Evolutionary conservation across 2,797 vertebrate genomes (phyloP).

Genomic region (Mergus octosetaceus): DNA sequence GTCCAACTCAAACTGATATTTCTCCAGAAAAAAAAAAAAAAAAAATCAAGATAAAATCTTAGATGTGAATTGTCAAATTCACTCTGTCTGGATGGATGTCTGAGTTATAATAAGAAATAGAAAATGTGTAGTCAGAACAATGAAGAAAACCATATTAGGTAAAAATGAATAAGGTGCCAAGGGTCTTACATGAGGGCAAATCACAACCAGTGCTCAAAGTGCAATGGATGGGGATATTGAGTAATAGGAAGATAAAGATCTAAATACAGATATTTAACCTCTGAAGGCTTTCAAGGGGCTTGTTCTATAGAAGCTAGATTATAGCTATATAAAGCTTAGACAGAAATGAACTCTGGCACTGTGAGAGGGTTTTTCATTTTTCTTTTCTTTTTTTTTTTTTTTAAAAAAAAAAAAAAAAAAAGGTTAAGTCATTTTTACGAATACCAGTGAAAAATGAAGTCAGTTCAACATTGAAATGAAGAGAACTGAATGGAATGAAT

Average conservation of each 20-base stretch:
- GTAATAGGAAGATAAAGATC: slow-evolving; percentile 53
- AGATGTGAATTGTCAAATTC: slow-evolving; percentile 64
- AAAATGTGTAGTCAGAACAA: slow-evolving; percentile 59
- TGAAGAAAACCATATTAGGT: slow-evolving; percentile 56
- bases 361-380: neutral
- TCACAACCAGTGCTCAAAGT: slow-evolving; percentile 58
- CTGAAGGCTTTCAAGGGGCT: slow-evolving; percentile 37
- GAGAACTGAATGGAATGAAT: neutral
- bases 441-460: neutral
- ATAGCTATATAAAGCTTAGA: slow-evolving; percentile 32
- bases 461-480: neutral
- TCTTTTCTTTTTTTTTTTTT: neutral
- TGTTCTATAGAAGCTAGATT: slow-evolving; percentile 45
- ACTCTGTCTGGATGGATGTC: slow-evolving; percentile 54
- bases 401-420: neutral
- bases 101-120: slow-evolving; percentile 61
- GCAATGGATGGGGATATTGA: neutral
- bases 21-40: slow-evolving; percentile 41
- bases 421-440: slow-evolving; percentile 17
- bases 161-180: slow-evolving; percentile 61
- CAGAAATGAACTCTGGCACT: slow-evolving; percentile 38
- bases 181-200: slow-evolving; percentile 58
- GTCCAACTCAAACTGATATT: slow-evolving; percentile 6
- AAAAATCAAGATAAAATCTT: slow-evolving; percentile 42
- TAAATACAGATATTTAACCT: slow-evolving; percentile 60